Evolutionary conservation across 2,888 invertebrate species (phyloP), one percentile per base, ranked within the genome.

Genomic region (Heterodera filipjevi): DNA sequence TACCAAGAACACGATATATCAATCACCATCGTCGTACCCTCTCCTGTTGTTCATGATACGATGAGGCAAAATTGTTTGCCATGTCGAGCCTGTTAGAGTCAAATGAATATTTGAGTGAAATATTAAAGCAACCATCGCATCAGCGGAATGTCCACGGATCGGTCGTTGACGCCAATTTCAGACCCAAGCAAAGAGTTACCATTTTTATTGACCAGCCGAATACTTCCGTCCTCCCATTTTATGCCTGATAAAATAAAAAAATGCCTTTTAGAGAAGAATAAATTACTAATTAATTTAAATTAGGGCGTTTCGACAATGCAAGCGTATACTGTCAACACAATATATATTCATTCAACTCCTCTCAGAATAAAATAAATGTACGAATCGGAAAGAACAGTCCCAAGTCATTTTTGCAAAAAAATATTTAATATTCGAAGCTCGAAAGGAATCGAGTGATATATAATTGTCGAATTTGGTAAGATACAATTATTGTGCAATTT

Each of bases 101-200:
- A 12, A 12, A 39, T 39, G 6, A 6, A 39, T 12, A 10, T 39
- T 39, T 39, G 27, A 19, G 10, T 0, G 27, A n/a, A 66, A 27
- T 32, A 32, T n/a, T 66, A 66, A 32, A 66, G 16, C 8, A 35
- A 32, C 79, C 76, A 80, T 39, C 79, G 76, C 71, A 76, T 66
- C 12, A 80, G 76, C 14, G 80, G 80, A 66, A 80, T 80, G 53
- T 80, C 80, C 8, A 80, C 79, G 44, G 79, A 80, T 8, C 79
- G 68, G 35, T 80, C 80, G 64, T 80, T 76, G 39, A 80, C 80
- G n/a, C 76, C 75, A 2, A 79, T 49, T 64, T 80, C 79, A 22
- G 79, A 73, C n/a, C 80, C 80, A 2, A 80, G 66, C 59, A 80
- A n/a, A 71, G 76, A 76, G 76, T 76, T 80, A 19, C 80, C 80